Evolutionary conservation across 2,113 vertebrate species (phyloP), one percentile per base, ranked within the genome.

Genomic region (Phycodurus eques): DNA sequence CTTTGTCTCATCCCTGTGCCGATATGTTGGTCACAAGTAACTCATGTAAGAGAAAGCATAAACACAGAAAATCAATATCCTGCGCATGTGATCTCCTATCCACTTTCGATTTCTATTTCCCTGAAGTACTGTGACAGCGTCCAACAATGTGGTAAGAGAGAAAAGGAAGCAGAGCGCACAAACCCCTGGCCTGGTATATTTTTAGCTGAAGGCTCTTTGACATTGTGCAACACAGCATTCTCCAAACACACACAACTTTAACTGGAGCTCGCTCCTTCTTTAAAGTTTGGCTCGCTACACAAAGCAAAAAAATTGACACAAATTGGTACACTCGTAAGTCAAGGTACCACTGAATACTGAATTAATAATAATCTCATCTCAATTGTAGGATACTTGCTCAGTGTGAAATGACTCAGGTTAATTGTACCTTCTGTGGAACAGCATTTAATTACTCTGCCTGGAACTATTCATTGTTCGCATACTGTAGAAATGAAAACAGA

Each of bases 31-130:
- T 43, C 20, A 10, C 20, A n/a, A 39, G 8, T 22, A 44, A 20
- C 17, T 8, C 1, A 43, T 11, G 63, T 44, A 27, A 27, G n/a
- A 27, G 11, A 27, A 57, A 12, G 54, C n/a, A 27, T 27, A 27
- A n/a, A 53, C 51, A 53, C 27, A 27, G 27, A 27, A 27, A 53
- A 53, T 53, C 51, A 7, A 53, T 53, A 20, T 22, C 54, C 20
- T 27, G n/a, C 27, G n/a, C 54, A 22, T 57, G 54, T 57, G 54
- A 27, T 57, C 4, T 22, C 3, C n/a, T 57, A 12, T 39, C 19
- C 12, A 80, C 66, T 71, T 79, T 86, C 82, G 10, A 60, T 88
- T 88, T 86, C 82, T 13, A 60, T 88, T 88, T 81, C 73, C 67
- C 15, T 31, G 67, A 82, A 83, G 47, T 39, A 0, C 19, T 77